Evolutionary conservation across 2,888 invertebrate species (phyloP), one percentile per base, ranked within the genome.

Genomic region (Malacosoma neustria): DNA sequence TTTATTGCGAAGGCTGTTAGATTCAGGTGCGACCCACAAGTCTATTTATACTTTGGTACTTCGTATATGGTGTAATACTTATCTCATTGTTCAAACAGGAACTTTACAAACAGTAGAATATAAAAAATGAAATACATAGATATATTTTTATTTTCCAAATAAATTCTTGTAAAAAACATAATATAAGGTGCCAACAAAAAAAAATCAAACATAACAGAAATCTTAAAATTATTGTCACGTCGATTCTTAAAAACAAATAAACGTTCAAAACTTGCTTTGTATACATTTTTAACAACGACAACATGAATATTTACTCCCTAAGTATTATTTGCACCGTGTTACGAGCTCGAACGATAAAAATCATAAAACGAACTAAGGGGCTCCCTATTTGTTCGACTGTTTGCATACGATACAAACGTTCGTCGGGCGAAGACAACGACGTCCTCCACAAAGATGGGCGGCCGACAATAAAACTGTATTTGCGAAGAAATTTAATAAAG

Each of bases 401-500:
- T 84, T 82, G 80, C 84, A 80, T 82, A 69, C 71, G 72, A 80
- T 75, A 76, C 75, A 79, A 74, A 68, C 71, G 62, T 38, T 32
- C 40, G 40, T 55, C 50, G 62, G 57, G 56, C 51, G 68, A 70
- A 71, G 72, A 74, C 73, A 72, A 65, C 63, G 63, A 57, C 59
- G 72, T 71, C 70, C 70, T 69, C 62, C 67, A 63, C 70, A 72
- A 72, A 76, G 79, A 77, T 76, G 75, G 71, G 64, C 61, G 74
- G 70, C 57, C 61, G 68, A 70, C 79, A 80, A 77, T 85, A 85
- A 85, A 84, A 82, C 71, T 76, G 74, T 84, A 76, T 84, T 85
- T 84, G 84, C 81, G 69, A 81, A 82, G 85, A 85, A 84, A 85
- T 85, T 84, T 85, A 85, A 84, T 85, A 85, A 84, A 73, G 84